Evolutionary conservation across 2,797 vertebrate genomes (phyloP).

Genomic region (Siniperca scherzeri): DNA sequence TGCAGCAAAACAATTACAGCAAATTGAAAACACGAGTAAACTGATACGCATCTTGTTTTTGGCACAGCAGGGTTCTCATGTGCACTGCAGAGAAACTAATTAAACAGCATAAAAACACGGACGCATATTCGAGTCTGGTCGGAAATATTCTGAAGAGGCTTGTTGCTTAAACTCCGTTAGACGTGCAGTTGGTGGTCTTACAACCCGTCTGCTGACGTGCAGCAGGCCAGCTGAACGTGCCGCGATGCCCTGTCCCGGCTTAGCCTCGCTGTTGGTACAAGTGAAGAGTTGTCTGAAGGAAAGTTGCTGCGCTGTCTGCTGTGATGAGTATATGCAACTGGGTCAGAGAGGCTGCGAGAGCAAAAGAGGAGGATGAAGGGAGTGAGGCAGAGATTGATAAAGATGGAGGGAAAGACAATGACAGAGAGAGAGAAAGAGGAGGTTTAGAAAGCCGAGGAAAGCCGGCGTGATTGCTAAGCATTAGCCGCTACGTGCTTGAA

Average conservation of each 20-base stretch:
- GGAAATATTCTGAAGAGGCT: background rate
- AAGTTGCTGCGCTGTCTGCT: slow-evolving; percentile 5
- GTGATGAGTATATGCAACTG: slow-evolving; percentile 32
- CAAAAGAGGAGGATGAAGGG: background rate
- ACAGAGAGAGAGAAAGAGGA: background rate
- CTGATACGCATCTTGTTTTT: background rate
- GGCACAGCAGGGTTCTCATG: background rate
- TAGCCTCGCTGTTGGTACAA: background rate
- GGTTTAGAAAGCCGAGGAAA: no score
- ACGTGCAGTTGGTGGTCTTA: background rate
- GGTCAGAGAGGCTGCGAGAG: slow-evolving; percentile 32
- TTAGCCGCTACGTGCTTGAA: background rate
- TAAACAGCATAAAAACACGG: slow-evolving; percentile 2
- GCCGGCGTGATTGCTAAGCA: background rate
- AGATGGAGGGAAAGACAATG: slow-evolving; percentile 10
- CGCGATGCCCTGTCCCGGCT: slow-evolving; percentile 1
- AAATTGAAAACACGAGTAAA: background rate
- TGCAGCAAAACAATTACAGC: background rate
- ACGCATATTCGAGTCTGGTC: background rate
- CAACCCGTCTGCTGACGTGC: no score
- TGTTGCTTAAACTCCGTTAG: background rate
- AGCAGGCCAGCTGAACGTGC: background rate
- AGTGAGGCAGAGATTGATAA: background rate
- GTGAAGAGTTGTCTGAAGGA: slow-evolving; percentile 34
- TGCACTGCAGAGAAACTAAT: slow-evolving; percentile 3